Evolutionary conservation across 2,797 vertebrate genomes (phyloP).

Genomic region (Miichthys miiuy): DNA sequence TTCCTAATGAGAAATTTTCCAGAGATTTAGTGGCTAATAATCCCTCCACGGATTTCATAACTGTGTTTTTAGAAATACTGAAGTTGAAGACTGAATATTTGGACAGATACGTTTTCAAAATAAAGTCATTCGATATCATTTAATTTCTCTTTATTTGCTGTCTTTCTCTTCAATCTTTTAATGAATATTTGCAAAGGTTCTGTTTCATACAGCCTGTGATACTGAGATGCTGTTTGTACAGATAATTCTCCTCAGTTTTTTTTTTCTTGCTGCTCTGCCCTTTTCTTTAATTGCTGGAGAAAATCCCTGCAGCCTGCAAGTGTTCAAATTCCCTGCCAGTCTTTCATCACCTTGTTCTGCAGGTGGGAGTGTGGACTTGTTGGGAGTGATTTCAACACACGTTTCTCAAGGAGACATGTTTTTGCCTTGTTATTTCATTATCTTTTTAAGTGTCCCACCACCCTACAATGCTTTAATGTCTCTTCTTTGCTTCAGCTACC

Average conservation of each 20-base stretch:
- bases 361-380: conserved; percentile 51
- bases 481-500: background rate
- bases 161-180: conserved; percentile 28
- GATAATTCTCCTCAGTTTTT: background rate
- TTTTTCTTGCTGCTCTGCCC: background rate
- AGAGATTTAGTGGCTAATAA: background rate
- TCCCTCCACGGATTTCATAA: conserved; percentile 19
- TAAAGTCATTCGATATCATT: conserved; percentile 47
- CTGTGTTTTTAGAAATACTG: background rate
- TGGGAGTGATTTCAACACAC: conserved; percentile 26
- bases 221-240: conserved; percentile 40
- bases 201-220: conserved; percentile 19
- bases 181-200: conserved; percentile 40
- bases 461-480: background rate
- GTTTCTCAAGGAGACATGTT: background rate
- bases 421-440: background rate
- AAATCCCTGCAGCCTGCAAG: conserved; percentile 23
- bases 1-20: background rate
- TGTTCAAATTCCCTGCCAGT: conserved; percentile 24
- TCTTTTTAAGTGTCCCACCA: background rate
- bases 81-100: conserved; percentile 36
- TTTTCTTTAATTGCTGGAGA: conserved; percentile 13
- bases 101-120: conserved; percentile 35
- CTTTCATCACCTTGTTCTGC: conserved; percentile 44
- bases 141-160: conserved; percentile 60